These are phyloP conservation scores for Mesorhabditis spiculigera DNA, from an alignment of 2,888 invertebrate species.

Conservation along the genomic window DNA sequence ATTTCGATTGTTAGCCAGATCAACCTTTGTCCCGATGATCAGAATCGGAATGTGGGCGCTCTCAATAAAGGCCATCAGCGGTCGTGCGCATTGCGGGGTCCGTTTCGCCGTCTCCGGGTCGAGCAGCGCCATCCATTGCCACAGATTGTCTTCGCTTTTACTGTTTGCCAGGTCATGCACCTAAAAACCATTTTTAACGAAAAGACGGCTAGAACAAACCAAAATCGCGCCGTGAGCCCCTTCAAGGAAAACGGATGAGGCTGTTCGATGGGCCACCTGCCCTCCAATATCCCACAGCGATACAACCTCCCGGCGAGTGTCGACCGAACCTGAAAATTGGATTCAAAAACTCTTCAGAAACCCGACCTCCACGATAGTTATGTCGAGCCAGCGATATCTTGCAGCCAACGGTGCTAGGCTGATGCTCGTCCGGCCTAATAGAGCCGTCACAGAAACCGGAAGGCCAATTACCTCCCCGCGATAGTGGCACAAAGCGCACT, in stretches of 20 bases:
- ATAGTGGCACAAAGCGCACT: slow-evolving; percentile 58
- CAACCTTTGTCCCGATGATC: slow-evolving; percentile 88
- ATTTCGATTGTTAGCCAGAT: slow-evolving; percentile 61
- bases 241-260: slow-evolving; percentile 83
- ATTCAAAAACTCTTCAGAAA: background rate
- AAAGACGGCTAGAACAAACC: slow-evolving; percentile 63
- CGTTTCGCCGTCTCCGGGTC: slow-evolving; percentile 5
- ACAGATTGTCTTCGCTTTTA: slow-evolving; percentile 74
- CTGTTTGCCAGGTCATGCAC: slow-evolving; percentile 89
- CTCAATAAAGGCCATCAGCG: slow-evolving; percentile 34
- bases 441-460: background rate
- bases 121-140: slow-evolving; percentile 2
- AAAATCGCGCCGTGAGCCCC: slow-evolving; percentile 86
- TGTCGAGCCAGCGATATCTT: slow-evolving; percentile 71
- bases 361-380: slow-evolving; percentile 47
- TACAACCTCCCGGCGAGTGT: slow-evolving; percentile 62
- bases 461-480: slow-evolving; percentile 32
- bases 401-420: slow-evolving; percentile 93
- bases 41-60: slow-evolving; percentile 75
- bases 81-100: slow-evolving; percentile 11
- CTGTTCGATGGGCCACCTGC: slow-evolving; percentile 76
- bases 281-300: slow-evolving; percentile 98
- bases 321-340: slow-evolving; percentile 26
- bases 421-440: slow-evolving; percentile 71
- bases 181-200: background rate